phyloP scores from a whole-genome alignment of 1,140 invertebrate genomes.

The Brachionus manjavacas region DNA sequence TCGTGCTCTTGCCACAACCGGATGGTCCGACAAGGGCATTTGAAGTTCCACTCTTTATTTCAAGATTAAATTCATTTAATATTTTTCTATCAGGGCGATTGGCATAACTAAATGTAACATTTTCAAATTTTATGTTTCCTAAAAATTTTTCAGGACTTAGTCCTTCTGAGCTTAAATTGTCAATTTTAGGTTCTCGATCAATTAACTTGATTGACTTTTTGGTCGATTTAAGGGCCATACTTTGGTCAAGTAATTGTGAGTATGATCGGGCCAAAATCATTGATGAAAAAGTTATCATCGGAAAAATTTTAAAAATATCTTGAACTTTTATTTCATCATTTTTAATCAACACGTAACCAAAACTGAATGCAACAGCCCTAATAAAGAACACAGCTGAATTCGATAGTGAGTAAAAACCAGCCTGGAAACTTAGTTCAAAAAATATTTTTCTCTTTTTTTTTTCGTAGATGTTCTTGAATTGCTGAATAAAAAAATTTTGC shows the following conservation, averaged over 20 bases:
- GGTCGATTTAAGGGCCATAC: neutral
- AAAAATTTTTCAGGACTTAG: conserved; percentile 43
- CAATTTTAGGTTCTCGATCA: conserved; percentile 25
- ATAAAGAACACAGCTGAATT: neutral
- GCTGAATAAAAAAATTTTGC: neutral
- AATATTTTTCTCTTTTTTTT: neutral
- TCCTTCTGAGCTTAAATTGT: neutral
- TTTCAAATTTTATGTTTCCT: conserved; percentile 58
- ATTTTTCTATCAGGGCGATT: conserved; percentile 44
- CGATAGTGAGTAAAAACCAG: neutral
- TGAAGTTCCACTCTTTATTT: conserved; percentile 74
- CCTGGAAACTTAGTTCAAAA: neutral
- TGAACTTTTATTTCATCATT: neutral
- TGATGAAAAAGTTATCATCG: neutral
- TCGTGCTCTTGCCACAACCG: conserved; percentile 56
- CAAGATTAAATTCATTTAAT: conserved; percentile 64
- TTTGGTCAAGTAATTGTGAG: neutral
- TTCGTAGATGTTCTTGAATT: neutral
- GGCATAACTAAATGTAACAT: conserved; percentile 63
- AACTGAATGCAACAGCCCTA: neutral
- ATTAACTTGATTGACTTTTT: neutral
- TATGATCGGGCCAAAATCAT: neutral
- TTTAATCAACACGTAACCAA: conserved; percentile 5
- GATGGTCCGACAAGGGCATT: conserved; percentile 69
- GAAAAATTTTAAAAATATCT: neutral